Evolutionary conservation across 2,888 invertebrate species (phyloP).

Genomic region (Altica lythri): DNA sequence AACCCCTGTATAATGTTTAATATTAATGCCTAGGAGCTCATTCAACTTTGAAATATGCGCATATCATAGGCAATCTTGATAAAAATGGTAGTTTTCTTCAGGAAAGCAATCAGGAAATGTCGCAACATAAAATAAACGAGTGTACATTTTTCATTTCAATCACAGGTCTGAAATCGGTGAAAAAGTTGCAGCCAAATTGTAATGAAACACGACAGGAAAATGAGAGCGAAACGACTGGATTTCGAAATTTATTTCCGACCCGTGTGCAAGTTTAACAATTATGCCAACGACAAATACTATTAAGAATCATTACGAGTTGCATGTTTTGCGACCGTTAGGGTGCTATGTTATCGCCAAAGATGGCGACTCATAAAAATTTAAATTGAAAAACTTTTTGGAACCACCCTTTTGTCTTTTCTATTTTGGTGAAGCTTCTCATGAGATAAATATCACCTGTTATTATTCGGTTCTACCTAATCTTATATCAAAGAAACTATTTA

Average conservation of each 20-base stretch:
- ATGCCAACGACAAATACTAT: slow-evolving; percentile 31
- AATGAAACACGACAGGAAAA: slow-evolving; percentile 22
- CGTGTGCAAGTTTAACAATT: slow-evolving; percentile 29
- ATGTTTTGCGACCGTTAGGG: slow-evolving; percentile 27
- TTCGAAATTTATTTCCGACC: slow-evolving; percentile 25
- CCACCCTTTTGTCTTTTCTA: too few relatives aligned
- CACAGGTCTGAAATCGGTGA: slow-evolving; percentile 14
- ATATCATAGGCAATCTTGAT: slow-evolving; percentile 15
- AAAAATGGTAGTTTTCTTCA: slow-evolving; percentile 14
- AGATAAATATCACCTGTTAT: too few relatives aligned
- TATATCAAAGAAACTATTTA: too few relatives aligned
- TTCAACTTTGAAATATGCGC: slow-evolving; percentile 16
- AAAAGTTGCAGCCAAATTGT: slow-evolving; percentile 19
- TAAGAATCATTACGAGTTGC: slow-evolving; percentile 30
- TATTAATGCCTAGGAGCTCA: neutral
- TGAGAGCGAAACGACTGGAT: slow-evolving; percentile 27
- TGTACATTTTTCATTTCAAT: slow-evolving; percentile 23
- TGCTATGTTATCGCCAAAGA: slow-evolving; percentile 14
- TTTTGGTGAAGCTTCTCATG: too few relatives aligned
- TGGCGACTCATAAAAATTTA: slow-evolving; percentile 32
- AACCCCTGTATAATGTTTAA: neutral
- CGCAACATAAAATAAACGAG: slow-evolving; percentile 25
- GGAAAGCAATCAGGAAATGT: slow-evolving; percentile 25
- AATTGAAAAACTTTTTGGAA: slow-evolving; percentile 37
- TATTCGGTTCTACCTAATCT: too few relatives aligned